Base-by-base conservation (phyloP, 2,888 invertebrate genomes). In the Agonum fuliginosum region DNA sequence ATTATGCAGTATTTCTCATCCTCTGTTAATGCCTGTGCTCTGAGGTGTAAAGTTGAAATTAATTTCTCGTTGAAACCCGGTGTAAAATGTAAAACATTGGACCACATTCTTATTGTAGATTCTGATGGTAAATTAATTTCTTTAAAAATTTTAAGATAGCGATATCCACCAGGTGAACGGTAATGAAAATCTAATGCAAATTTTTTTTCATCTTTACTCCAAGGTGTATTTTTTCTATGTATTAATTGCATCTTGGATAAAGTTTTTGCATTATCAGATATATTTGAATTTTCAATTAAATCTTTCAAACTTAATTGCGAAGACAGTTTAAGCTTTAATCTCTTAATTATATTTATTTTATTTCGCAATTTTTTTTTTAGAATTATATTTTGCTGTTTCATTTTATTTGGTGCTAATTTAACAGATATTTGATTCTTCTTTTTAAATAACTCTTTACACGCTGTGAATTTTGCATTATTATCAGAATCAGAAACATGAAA, bases 61-160 rank as follows among this genome's bases (percentile, higher is more conserved):
- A 62, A 30, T 10, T 62, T 62, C 8, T 62, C 30, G 24, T 62
- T 62, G 34, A 62, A 62, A 2, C 27, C 62, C 10, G 62, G 62
- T 24, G 8, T 30, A 1, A 62, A 27, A 8, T 24, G 10, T 14
- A 34, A 67, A 34, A 67, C 20, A 14, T 67, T 67, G 4, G 34
- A 30, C 37, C 37, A 67, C 6, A n/a, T n/a, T 34, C 67, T n/a
- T 17, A 67, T 8, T 14, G 37, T 37, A 6, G 67, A 37, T 67
- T 67, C 48, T 10, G n/a, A 48, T 48, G 48, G 48, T 14, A 48
- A n/a, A 48, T 48, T 48, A 8, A 48, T 8, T 8, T 48, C 4
- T n/a, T 48, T 48, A 48, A 14, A 48, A 48, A 10, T 48, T 14
- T 12, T 48, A 8, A 34, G 34, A 34, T 34, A 34, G 34, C 24